Conservation (phyloP, 1,140 invertebrate genomes). For the Heliconius melpomene region DNA sequence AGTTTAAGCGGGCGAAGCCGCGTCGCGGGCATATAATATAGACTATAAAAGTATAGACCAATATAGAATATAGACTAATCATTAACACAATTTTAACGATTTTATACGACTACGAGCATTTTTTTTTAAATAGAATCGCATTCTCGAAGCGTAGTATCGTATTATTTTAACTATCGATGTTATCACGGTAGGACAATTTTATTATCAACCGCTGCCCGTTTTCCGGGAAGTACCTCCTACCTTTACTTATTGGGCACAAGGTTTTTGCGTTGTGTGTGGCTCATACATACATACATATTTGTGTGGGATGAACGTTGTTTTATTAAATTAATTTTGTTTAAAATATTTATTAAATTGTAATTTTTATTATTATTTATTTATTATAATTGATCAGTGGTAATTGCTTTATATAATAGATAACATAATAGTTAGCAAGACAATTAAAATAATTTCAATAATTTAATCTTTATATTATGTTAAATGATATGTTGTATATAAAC, state of each 20-base stretch:
- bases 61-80: too few species aligned
- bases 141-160: not conserved
- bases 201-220: constrained; percentile 25
- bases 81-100: too few species aligned
- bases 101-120: not conserved
- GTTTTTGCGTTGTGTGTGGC: not conserved
- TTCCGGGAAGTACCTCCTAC: constrained; percentile 22
- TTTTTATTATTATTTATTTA: not conserved
- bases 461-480: too few species aligned
- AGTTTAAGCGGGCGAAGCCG: too few species aligned
- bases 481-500: too few species aligned
- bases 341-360: not conserved
- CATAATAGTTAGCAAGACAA: not conserved
- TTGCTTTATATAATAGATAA: too few species aligned
- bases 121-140: not conserved
- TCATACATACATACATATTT: not conserved
- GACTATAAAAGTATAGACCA: too few species aligned
- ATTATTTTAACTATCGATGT: constrained; percentile 26
- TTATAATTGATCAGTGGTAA: not conserved
- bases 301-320: not conserved
- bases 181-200: constrained; percentile 30
- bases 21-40: too few species aligned
- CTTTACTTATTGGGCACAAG: constrained; percentile 7
- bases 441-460: not conserved
- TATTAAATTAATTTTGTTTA: not conserved